Evolutionary conservation across 2,113 vertebrate species (phyloP), one percentile per base, ranked within the genome.

Genomic region (Pleuronectes platessa): DNA sequence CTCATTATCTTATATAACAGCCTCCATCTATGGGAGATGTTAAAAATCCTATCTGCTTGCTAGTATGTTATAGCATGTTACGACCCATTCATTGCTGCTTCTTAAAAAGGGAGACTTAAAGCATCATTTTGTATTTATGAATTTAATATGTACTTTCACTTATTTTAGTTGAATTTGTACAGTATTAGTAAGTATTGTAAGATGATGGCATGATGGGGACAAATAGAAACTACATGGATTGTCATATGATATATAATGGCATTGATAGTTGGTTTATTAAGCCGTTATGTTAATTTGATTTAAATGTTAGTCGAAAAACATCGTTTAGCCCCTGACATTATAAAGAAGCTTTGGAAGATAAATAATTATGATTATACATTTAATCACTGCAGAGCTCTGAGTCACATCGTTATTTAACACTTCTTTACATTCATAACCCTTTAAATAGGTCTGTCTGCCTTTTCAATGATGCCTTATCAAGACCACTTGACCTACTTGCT

Each of bases 401-500:
- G 42, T 54, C 58, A n/a, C 68, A 63, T 77, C 61, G 7, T 59
- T 58, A 54, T 76, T 83, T 11, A 55, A 1, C 26, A 64, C 59
- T 68, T 47, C 71, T 79, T 61, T 67, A 70, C 73, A 76, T 58
- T 17, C 49, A 45, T 12, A 58, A 55, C 7, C 5, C 78, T 64
- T 66, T 74, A 71, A 79, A 73, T 53, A 51, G 12, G 51, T 71
- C 45, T 42, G 18, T 74, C 61, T 79, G 60, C 73, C 54, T 87
- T 75, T 23, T 78, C 56, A 67, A 55, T 15, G 76, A 81, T 83
- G 79, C 37, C 64, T 80, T 72, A 66, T 81, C 58, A 69, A 74
- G 63, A 72, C 77, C 62, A 76, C 68, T 68, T 40, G 68, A 80
- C 85, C 82, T 45, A 76, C 71, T 84, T 80, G 71, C 67, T 61